Evolutionary conservation across 2,888 invertebrate genomes (phyloP).

Genomic region (Hypomecis atomaria): DNA sequence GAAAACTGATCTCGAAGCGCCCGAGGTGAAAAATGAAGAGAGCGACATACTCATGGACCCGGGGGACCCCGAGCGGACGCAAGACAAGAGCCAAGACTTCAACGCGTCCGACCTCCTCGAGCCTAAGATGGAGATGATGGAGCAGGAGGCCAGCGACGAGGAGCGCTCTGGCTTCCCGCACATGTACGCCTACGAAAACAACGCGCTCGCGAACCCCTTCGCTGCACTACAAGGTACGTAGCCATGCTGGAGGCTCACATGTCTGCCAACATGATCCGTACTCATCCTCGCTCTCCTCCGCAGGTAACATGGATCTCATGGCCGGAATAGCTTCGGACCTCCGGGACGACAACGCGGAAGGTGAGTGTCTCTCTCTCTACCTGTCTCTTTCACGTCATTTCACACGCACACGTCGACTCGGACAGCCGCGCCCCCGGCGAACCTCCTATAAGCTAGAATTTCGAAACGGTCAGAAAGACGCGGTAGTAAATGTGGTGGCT

Average conservation of each 20-base stretch:
- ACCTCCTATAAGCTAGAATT: conserved; percentile 53
- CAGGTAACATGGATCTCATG: conserved; percentile 82
- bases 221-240: conserved; percentile 73
- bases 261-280: background rate
- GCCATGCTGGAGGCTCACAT: background rate
- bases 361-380: conserved; percentile 63
- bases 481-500: conserved; percentile 69
- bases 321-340: conserved; percentile 73
- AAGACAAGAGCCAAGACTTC: conserved; percentile 77
- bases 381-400: conserved; percentile 72
- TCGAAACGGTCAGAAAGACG: conserved; percentile 49
- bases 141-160: conserved; percentile 88
- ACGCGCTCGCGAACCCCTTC: conserved; percentile 79
- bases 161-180: conserved; percentile 81
- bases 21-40: conserved; percentile 80
- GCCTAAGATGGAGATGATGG: conserved; percentile 90
- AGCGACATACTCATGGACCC: conserved; percentile 78
- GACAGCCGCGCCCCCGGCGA: conserved; percentile 85
- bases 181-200: conserved; percentile 76
- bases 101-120: conserved; percentile 80
- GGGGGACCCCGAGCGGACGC: conserved; percentile 68
- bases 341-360: conserved; percentile 78
- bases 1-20: conserved; percentile 84
- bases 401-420: conserved; percentile 83
- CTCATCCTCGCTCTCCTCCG: conserved; percentile 27